Evolutionary conservation across 2,113 vertebrate genomes (phyloP).

Genomic region (Ciconia boyciana): DNA sequence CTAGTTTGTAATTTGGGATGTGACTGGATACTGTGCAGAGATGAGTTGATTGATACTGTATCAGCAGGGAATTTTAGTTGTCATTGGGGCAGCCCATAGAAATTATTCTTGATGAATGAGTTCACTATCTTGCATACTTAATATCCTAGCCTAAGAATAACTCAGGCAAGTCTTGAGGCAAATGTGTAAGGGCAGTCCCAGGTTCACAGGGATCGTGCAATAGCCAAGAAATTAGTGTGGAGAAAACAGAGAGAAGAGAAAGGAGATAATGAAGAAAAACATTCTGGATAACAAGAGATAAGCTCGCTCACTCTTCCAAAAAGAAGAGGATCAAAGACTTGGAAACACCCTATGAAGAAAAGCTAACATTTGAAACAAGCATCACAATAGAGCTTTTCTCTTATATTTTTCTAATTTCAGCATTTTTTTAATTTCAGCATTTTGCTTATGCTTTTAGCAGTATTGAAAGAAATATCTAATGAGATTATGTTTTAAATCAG

Average conservation of each 20-base stretch:
- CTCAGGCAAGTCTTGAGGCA: neutral
- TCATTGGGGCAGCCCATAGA: neutral
- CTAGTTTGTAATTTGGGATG: neutral
- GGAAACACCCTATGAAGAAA: neutral
- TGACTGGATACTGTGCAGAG: neutral
- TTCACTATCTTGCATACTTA: neutral
- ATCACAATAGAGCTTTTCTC: neutral
- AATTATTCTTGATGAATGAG: neutral
- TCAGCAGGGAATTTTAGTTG: neutral
- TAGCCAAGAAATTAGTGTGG: neutral
- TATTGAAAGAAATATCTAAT: neutral
- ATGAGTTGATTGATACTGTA: neutral
- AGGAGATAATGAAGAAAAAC: neutral
- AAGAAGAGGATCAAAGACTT: neutral
- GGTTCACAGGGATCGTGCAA: neutral
- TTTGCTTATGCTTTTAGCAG: neutral
- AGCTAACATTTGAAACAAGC: neutral
- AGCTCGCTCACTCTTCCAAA: neutral
- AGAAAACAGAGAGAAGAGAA: neutral
- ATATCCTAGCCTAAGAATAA: neutral
- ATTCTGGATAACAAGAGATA: neutral
- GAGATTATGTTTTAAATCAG: neutral
- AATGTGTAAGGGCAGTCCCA: neutral
- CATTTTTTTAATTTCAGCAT: neutral
- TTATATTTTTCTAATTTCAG: neutral